phyloP scores from a whole-genome alignment of 2,797 vertebrate genomes.

The Sebastes glaucus region DNA sequence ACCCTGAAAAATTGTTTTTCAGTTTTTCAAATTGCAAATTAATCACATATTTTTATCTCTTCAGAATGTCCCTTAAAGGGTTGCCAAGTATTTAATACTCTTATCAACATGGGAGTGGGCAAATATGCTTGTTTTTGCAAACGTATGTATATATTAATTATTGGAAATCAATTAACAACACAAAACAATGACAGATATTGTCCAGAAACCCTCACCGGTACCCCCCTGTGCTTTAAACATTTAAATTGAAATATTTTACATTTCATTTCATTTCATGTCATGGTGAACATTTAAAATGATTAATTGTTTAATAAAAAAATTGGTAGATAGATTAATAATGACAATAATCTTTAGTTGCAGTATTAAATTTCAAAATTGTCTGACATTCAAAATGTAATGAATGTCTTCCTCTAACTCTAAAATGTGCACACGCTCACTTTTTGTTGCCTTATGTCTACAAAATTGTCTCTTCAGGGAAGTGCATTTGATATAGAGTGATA shows the following conservation, averaged over 20 bases:
- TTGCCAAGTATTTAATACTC: too few species aligned
- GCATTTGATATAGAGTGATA: neutral
- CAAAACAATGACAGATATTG: too few species aligned
- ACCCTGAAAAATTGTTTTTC: neutral
- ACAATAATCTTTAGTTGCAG: neutral
- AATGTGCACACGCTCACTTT: neutral
- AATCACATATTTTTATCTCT: too few species aligned
- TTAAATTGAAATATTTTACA: neutral
- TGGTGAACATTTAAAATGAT: neutral
- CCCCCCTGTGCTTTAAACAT: neutral
- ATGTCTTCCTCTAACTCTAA: neutral
- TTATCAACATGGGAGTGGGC: too few species aligned
- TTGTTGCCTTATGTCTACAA: neutral
- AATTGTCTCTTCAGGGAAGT: neutral
- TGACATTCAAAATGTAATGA: neutral
- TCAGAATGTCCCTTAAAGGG: too few species aligned
- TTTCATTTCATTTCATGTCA: neutral
- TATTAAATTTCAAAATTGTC: neutral
- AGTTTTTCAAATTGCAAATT: too few species aligned
- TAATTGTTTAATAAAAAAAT: neutral
- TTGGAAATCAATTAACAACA: too few species aligned
- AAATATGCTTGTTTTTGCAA: too few species aligned
- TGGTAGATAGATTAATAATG: neutral
- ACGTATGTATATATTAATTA: too few species aligned
- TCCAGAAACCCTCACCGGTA: too few species aligned